phyloP scores from a whole-genome alignment of 2,113 vertebrate genomes.

The Petaurus breviceps region DNA sequence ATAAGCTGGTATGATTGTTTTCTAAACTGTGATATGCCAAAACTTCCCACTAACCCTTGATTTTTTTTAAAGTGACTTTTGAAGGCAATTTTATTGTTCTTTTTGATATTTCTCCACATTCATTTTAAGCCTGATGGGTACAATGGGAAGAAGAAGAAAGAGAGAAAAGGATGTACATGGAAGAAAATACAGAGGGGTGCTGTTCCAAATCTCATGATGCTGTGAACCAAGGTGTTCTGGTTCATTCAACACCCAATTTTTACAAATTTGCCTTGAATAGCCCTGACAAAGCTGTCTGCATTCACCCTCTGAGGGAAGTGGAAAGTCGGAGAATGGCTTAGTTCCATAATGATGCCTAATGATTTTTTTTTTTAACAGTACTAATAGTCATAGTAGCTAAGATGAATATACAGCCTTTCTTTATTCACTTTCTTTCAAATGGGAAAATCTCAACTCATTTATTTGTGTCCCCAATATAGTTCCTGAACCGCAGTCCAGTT shows the following conservation, averaged over 20 bases:
- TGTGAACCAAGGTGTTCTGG: background rate
- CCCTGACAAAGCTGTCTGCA: background rate
- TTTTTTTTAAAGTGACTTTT: background rate
- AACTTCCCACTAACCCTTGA: background rate
- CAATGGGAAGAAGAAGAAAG: background rate
- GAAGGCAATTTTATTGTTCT: background rate
- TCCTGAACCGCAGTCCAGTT: background rate
- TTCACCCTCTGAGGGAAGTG: background rate
- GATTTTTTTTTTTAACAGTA: background rate
- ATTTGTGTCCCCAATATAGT: background rate
- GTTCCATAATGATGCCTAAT: background rate
- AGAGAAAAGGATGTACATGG: background rate
- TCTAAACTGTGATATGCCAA: background rate
- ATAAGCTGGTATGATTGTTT: background rate
- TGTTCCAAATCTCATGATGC: background rate
- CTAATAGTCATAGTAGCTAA: background rate
- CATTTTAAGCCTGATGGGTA: background rate
- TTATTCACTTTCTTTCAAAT: background rate
- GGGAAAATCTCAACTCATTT: background rate
- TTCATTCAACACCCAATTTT: background rate
- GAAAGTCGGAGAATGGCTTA: background rate
- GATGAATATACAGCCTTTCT: background rate
- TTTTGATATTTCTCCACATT: background rate
- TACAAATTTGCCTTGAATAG: background rate
- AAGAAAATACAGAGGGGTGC: background rate